Evolutionary conservation across 2,888 invertebrate species (phyloP), one percentile per base, ranked within the genome.

Genomic region (Heteromurus nitidus): DNA sequence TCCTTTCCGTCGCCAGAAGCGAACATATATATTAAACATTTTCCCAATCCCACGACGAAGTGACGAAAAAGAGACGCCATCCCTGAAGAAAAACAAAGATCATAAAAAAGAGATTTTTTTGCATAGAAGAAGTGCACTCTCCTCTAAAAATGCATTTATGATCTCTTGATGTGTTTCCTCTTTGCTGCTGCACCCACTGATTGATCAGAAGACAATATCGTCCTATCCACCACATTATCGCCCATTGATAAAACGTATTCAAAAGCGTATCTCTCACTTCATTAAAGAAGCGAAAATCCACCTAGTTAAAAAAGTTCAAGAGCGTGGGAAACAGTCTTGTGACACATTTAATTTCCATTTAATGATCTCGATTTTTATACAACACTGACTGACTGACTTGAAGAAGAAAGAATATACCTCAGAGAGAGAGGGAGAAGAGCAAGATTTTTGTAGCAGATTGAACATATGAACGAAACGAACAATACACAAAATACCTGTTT

Each of bases 301-400:
- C 20, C 20, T 50, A 50, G n/a, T 50, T 50, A 50, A 55, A 30
- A 69, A 77, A 77, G 83, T 83, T 83, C 80, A 83, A 69, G 83
- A 83, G 80, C 83, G 83, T 83, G 83, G 83, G 83, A 83, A 82
- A 83, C 80, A 72, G 67, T 80, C 70, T 80, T 80, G 77, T 79
- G 77, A 79, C 77, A 79, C 77, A 79, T 79, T 79, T 79, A 79
- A 79, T 79, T 79, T 70, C 69, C 77, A 79, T 79, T 79, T 79
- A 79, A 79, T 79, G 77, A 70, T 79, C 77, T 79, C 77, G 64
- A 62, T 69, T 36, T 69, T 53, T 55, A 64, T 55, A 53, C 64
- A 31, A 73, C 62, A 65, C 69, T 77, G 76, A 77, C 76, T 77
- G 68, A 77, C 76, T 42, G 47, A 44, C 47, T 28, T 73, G 44